Evolutionary conservation across 2,888 invertebrate genomes (phyloP).

Genomic region (Ichneumoninae sp.): DNA sequence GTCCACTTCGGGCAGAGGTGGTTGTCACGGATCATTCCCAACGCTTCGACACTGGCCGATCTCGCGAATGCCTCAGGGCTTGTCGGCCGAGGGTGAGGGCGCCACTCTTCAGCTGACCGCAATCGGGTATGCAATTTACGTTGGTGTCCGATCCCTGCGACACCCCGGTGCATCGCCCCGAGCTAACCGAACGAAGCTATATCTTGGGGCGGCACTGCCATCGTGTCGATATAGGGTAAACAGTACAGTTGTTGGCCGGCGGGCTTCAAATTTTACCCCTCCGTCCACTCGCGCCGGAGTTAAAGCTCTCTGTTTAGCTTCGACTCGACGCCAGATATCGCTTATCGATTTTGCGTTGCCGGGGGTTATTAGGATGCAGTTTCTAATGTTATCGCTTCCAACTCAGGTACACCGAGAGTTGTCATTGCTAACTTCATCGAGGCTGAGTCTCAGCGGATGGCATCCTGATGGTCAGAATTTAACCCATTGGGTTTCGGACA

Average conservation of each 20-base stretch:
- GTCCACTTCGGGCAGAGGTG: slow-evolving; percentile 75
- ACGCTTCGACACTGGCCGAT: slow-evolving; percentile 41
- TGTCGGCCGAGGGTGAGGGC: slow-evolving; percentile 61
- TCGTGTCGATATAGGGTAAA: slow-evolving; percentile 23
- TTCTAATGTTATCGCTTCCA: background rate
- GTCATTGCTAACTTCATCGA: background rate
- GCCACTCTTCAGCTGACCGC: slow-evolving; percentile 79
- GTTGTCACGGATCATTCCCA: slow-evolving; percentile 56
- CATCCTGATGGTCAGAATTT: background rate
- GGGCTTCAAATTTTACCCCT: slow-evolving; percentile 16
- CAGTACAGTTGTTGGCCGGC: slow-evolving; percentile 25
- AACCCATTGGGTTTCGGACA: background rate
- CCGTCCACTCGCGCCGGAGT: background rate
- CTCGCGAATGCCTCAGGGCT: slow-evolving; percentile 58
- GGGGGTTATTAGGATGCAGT: background rate
- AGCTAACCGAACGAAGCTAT: slow-evolving; percentile 39
- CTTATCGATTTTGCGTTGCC: background rate
- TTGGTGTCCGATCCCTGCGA: slow-evolving; percentile 76
- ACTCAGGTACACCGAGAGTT: background rate
- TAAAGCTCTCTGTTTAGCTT: slow-evolving; percentile 2
- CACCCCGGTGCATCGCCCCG: slow-evolving; percentile 55
- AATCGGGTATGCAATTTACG: slow-evolving; percentile 81
- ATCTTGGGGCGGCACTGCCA: slow-evolving; percentile 8
- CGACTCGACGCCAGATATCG: background rate
- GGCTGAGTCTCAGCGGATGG: background rate